Evolutionary conservation across 2,113 vertebrate genomes (phyloP).

Genomic region (Nesoenas mayeri): DNA sequence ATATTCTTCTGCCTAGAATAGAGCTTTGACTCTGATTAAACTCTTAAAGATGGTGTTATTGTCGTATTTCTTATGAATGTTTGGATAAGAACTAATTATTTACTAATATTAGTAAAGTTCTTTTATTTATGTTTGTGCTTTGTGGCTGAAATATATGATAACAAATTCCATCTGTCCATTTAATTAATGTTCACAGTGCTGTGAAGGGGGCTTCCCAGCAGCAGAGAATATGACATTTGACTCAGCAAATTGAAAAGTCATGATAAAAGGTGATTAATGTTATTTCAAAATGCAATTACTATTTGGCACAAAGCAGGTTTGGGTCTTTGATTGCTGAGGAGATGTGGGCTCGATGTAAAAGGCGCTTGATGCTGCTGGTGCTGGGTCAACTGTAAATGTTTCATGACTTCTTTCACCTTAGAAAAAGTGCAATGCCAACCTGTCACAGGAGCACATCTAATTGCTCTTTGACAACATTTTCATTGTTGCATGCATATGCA

Average conservation of each 20-base stretch:
- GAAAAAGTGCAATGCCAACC: not conserved
- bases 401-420: constrained; percentile 31
- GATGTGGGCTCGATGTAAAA: not conserved
- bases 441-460: constrained; percentile 5
- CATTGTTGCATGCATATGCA: constrained; percentile 11
- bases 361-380: not conserved
- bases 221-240: constrained; percentile 33
- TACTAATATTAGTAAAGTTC: not conserved
- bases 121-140: constrained; percentile 21
- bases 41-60: not conserved
- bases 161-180: not conserved
- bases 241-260: not conserved
- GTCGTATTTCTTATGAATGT: not conserved
- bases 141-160: not conserved
- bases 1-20: not conserved
- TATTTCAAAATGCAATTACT: constrained; percentile 40
- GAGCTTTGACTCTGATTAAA: not conserved
- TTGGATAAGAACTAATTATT: not conserved
- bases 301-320: not conserved
- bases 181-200: not conserved
- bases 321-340: not conserved
- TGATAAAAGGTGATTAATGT: constrained; percentile 30
- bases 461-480: constrained; percentile 18
- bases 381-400: constrained; percentile 28
- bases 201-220: not conserved